A percentile compares a stretch with the other conserved stretches of the same genome.
phyloP scores from a whole-genome alignment of 2,113 vertebrate genomes.

The Rousettus leschenaultii region DNA sequence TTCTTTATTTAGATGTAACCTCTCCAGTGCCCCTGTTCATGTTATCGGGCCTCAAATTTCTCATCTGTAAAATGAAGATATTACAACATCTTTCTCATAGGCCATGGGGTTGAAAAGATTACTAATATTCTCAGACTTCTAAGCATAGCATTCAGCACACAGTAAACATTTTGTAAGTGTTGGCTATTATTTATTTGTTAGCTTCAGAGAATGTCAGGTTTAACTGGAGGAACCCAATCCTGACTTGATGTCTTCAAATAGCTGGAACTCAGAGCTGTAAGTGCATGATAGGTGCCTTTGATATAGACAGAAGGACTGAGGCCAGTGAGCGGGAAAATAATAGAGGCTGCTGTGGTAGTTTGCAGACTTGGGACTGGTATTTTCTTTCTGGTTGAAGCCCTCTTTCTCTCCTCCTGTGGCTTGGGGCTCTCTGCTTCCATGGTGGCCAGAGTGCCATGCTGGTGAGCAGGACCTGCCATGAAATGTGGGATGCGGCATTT shows the following conservation, averaged over 20 bases:
- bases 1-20: neutral
- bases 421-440: neutral
- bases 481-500: neutral
- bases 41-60: neutral
- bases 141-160: neutral
- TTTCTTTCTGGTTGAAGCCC: neutral
- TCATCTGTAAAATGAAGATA: neutral
- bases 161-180: neutral
- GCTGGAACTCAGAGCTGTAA: neutral
- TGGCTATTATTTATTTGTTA: neutral
- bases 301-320: neutral
- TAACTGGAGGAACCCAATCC: neutral
- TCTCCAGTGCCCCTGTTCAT: neutral
- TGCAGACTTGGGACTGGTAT: neutral
- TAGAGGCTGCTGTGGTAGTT: fast-evolving
- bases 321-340: fast-evolving
- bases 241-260: neutral
- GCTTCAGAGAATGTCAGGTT: neutral
- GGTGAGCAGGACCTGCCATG: neutral
- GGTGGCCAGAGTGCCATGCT: fast-evolving
- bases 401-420: neutral
- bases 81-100: neutral
- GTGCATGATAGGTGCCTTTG: no score
- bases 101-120: neutral
- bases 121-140: neutral